These are phyloP conservation scores for Tetranychus truncatus DNA, from an alignment of 2,888 invertebrate genomes.

Conservation along the genomic window DNA sequence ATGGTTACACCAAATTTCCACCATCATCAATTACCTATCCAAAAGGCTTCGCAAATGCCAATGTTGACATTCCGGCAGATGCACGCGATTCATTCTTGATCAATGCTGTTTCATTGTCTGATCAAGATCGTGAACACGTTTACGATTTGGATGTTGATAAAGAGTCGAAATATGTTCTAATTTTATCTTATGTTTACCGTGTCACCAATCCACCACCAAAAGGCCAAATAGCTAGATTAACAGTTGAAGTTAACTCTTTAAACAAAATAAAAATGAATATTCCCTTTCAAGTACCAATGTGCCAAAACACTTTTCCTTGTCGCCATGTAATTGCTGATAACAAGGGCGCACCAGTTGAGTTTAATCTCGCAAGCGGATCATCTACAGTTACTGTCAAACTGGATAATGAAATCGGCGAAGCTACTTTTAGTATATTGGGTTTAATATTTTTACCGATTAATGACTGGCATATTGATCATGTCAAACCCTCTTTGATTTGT, in stretches of 20 bases:
- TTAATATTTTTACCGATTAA: constrained; percentile 62
- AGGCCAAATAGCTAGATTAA: background rate
- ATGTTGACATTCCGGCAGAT: too few relatives aligned
- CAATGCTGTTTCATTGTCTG: too few relatives aligned
- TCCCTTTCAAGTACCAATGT: constrained; percentile 47
- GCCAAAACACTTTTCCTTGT: constrained; percentile 60
- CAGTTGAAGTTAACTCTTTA: background rate
- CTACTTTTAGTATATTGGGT: constrained; percentile 57
- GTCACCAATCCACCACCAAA: background rate
- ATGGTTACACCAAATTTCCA: constrained; percentile 58
- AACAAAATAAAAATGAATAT: background rate
- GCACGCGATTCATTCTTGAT: too few relatives aligned
- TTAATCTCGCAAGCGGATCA: constrained; percentile 42
- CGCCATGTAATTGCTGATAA: constrained; percentile 61
- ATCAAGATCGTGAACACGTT: too few relatives aligned
- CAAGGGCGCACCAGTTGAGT: constrained; percentile 29
- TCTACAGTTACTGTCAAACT: background rate
- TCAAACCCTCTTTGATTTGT: constrained; percentile 67
- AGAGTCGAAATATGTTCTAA: constrained; percentile 44
- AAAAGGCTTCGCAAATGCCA: too few relatives aligned
- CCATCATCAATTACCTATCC: too few relatives aligned
- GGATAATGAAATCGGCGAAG: constrained; percentile 29
- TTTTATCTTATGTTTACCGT: constrained; percentile 45
- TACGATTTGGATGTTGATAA: too few relatives aligned
- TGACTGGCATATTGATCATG: constrained; percentile 71